These are phyloP conservation scores for Pollimyrus isidori DNA, from an alignment of 2,113 vertebrate genomes.

Conservation along the genomic window DNA sequence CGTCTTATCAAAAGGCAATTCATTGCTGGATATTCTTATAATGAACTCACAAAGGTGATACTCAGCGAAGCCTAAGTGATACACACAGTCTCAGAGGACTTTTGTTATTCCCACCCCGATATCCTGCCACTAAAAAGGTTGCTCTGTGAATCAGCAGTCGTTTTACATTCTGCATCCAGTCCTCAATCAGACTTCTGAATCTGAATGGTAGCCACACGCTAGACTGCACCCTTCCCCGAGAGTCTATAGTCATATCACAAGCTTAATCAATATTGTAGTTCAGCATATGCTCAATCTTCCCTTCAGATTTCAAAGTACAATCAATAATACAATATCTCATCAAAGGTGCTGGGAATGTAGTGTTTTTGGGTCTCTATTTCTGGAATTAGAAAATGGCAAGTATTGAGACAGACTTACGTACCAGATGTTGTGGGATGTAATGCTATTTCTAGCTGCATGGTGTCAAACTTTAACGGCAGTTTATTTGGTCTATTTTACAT, in stretches of 20 bases:
- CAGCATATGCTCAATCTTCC: neutral
- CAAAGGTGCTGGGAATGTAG: neutral
- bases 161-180: neutral
- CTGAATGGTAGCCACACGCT: neutral
- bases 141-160: constrained; percentile 21
- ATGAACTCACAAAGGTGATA: neutral
- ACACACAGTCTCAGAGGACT: constrained; percentile 6
- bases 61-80: neutral
- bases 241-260: neutral
- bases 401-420: neutral
- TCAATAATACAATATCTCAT: neutral
- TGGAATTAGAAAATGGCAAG: neutral
- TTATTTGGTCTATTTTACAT: neutral
- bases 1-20: neutral
- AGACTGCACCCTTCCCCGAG: neutral
- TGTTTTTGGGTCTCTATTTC: neutral
- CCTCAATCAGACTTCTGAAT: neutral
- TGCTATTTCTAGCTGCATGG: neutral
- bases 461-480: neutral
- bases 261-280: neutral
- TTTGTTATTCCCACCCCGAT: constrained; percentile 22
- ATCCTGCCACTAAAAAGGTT: neutral
- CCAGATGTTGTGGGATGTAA: neutral
- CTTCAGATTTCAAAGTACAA: neutral
- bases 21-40: neutral